Base-by-base conservation (phyloP, 2,797 vertebrate genomes). In the Gallinago stenura region DNA sequence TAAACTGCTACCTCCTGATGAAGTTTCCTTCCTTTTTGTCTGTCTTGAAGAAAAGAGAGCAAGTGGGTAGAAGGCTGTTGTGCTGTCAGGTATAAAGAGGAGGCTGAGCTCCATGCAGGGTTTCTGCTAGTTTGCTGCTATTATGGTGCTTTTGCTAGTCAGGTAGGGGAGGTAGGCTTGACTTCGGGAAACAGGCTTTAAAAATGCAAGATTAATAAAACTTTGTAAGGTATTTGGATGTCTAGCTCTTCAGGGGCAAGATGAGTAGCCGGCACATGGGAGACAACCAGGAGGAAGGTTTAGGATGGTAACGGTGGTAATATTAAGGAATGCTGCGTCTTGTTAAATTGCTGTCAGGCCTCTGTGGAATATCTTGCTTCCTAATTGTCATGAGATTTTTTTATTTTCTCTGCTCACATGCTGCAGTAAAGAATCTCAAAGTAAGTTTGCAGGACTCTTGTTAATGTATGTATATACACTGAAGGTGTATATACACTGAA, bases 11-110 rank as follows among this genome's bases (percentile, higher is more conserved):
- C 79, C 72, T 93, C 54, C 62, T 0, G 0, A 45, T 70, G 92
- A 96, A 86, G 69, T 72, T 96, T 91, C 70, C 30, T 93, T 58
- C 30, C n/a, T 93, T 94, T 92, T 91, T 88, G 69, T 85, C 89
- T 96, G 87, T 71, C 89, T 95, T 45, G 76, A 90, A 92, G 89
- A 94, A 89, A 85, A 87, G 65, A 87, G 73, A 43, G 3, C 58
- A 41, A 89, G 69, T 86, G 25, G 68, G 72, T 93, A 91, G 79
- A 71, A 68, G 37, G 60, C 78, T 94, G 77, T 87, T 96, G 66
- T 83, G 48, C 75, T 96, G 93, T 95, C 95, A 90, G 35, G 83
- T 82, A 19, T 9, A 76, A 84, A 66, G 73, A 66, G 48, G 37
- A 81, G 50, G 30, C 54, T 96, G 85, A 86, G 80, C 39, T 81